These are phyloP conservation scores for Allygus modestus DNA, from an alignment of 2,888 invertebrate genomes.

Conservation along the genomic window DNA sequence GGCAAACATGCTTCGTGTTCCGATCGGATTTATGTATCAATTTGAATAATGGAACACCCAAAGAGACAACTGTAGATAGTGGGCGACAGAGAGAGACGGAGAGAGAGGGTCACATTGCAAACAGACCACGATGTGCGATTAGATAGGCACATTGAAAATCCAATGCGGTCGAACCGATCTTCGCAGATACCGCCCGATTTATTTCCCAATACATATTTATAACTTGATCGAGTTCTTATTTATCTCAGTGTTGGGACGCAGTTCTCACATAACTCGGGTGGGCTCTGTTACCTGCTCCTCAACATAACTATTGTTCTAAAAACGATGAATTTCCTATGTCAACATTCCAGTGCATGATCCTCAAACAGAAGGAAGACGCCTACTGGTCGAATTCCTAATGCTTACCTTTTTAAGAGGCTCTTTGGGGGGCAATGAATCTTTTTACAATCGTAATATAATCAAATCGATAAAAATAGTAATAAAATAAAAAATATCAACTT, in stretches of 20 bases:
- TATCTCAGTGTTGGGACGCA: background rate
- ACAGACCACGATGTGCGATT: slow-evolving; percentile 28
- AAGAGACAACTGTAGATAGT: slow-evolving; percentile 32
- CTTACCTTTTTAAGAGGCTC: no score
- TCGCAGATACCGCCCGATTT: slow-evolving; percentile 11
- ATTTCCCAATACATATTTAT: slow-evolving; percentile 51
- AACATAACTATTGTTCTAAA: background rate
- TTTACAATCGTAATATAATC: no score
- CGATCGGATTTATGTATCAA: slow-evolving; percentile 46
- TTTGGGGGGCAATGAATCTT: no score
- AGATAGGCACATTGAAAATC: slow-evolving; percentile 41
- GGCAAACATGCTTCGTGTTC: slow-evolving; percentile 43
- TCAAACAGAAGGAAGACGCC: no score
- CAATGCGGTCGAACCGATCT: background rate
- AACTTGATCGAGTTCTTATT: slow-evolving; percentile 45
- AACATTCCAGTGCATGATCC: no score
- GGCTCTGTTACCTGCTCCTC: background rate
- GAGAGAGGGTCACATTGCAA: slow-evolving; percentile 26
- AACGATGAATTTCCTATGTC: no score
- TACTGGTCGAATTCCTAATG: no score
- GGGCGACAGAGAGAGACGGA: slow-evolving; percentile 9
- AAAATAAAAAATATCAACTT: no score
- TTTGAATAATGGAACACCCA: slow-evolving; percentile 47
- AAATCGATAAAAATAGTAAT: no score
- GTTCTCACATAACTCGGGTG: slow-evolving; percentile 33